Conservation (phyloP, 2,797 vertebrate species). For the Hippopotamyrus pictus region DNA sequence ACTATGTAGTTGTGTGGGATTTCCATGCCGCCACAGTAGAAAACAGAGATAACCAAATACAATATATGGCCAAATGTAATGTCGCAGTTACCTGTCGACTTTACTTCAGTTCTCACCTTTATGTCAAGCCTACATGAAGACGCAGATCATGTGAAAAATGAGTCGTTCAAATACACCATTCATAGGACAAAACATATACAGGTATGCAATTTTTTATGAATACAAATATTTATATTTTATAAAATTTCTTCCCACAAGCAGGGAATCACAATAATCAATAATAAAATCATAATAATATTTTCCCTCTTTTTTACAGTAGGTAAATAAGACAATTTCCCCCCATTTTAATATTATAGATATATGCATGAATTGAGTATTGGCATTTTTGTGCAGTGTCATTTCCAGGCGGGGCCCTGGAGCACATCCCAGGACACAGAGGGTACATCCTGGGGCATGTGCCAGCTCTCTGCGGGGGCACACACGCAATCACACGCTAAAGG, state of each 20-base stretch:
- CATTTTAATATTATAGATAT: background rate
- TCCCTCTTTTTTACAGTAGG: background rate
- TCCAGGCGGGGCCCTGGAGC: background rate
- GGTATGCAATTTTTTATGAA: background rate
- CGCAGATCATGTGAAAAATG: background rate
- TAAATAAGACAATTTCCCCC: background rate
- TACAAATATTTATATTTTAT: background rate
- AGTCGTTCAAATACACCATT: background rate
- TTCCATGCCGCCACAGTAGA: background rate
- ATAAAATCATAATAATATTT: background rate
- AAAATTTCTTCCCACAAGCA: background rate
- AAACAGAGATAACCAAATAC: background rate
- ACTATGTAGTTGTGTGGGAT: background rate
- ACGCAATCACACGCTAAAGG: background rate
- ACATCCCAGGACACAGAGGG: background rate
- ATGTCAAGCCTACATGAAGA: background rate
- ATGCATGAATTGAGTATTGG: background rate
- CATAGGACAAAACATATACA: background rate
- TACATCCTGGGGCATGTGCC: background rate
- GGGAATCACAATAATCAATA: background rate
- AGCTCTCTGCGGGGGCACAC: background rate
- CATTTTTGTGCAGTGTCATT: background rate
- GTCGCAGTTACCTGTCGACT: background rate
- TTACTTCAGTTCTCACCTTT: background rate
- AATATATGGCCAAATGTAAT: background rate